Percentiles rank a stretch among this genome's conserved stretches.
phyloP scores from a whole-genome alignment of 2,888 invertebrate genomes.

The Dione juno region DNA sequence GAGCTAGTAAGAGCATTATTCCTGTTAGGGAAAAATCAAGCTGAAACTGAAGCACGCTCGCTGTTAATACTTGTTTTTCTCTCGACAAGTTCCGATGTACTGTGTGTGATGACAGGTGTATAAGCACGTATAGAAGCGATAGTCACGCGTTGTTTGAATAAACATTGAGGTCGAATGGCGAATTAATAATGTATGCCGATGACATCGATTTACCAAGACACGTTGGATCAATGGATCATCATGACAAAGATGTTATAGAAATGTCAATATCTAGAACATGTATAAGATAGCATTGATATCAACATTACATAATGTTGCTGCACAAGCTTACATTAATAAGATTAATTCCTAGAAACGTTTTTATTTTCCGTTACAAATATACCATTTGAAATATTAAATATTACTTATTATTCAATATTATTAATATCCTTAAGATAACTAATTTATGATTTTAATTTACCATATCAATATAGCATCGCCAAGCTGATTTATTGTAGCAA shows the following conservation, averaged over 20 bases:
- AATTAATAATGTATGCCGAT: neutral
- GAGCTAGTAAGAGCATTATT: neutral
- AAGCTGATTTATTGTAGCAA: neutral
- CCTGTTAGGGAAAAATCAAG: neutral
- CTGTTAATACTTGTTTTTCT: slow-evolving; percentile 4
- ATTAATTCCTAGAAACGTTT: too few relatives aligned
- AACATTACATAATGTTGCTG: too few relatives aligned
- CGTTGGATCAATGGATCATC: neutral
- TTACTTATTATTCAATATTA: too few relatives aligned
- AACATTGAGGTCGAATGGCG: slow-evolving; percentile 2
- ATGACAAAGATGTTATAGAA: neutral
- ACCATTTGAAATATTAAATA: too few relatives aligned
- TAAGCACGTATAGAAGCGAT: slow-evolving; percentile 6
- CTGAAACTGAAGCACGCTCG: neutral
- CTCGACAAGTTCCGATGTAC: neutral
- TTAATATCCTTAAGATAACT: too few relatives aligned
- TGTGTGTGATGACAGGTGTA: neutral
- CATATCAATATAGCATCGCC: neutral
- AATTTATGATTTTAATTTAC: too few relatives aligned
- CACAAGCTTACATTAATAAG: too few relatives aligned
- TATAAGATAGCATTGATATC: too few relatives aligned
- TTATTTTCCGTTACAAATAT: too few relatives aligned
- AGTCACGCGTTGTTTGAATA: slow-evolving; percentile 5
- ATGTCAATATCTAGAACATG: neutral
- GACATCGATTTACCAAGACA: neutral